These are phyloP conservation scores for Sericinus montela DNA, from an alignment of 2,888 invertebrate genomes.

Conservation along the genomic window DNA sequence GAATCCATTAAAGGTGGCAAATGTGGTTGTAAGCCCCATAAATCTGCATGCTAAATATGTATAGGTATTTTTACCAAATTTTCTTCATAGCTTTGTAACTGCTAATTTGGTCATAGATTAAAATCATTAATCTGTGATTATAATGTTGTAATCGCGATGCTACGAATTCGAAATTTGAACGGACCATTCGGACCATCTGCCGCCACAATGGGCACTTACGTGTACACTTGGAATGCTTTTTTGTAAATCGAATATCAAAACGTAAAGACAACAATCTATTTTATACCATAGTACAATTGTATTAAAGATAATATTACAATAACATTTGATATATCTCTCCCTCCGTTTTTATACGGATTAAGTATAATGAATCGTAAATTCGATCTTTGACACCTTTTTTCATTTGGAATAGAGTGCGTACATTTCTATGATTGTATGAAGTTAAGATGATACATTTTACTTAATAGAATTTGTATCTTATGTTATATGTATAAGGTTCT, in stretches of 20 bases:
- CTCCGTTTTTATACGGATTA: constrained; percentile 70
- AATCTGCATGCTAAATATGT: too few relatives aligned
- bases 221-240: constrained; percentile 63
- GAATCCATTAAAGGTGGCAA: too few relatives aligned
- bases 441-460: constrained; percentile 19
- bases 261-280: constrained; percentile 12
- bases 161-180: constrained; percentile 46
- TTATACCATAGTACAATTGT: not conserved
- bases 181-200: constrained; percentile 73
- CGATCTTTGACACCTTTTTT: constrained; percentile 79
- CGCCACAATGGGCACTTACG: constrained; percentile 74
- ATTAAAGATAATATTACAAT: constrained; percentile 28
- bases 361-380: constrained; percentile 79
- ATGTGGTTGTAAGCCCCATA: too few relatives aligned
- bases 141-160: constrained; percentile 17
- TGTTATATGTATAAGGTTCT: not conserved
- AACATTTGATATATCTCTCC: constrained; percentile 30
- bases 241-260: constrained; percentile 53
- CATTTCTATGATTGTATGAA: constrained; percentile 61
- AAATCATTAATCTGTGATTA: too few relatives aligned
- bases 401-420: constrained; percentile 67
- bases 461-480: not conserved
- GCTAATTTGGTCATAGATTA: not conserved
- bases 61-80: too few relatives aligned
- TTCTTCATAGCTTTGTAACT: too few relatives aligned